Evolutionary conservation across 2,113 vertebrate species (phyloP).

Genomic region (Corythornis madagascariensis): DNA sequence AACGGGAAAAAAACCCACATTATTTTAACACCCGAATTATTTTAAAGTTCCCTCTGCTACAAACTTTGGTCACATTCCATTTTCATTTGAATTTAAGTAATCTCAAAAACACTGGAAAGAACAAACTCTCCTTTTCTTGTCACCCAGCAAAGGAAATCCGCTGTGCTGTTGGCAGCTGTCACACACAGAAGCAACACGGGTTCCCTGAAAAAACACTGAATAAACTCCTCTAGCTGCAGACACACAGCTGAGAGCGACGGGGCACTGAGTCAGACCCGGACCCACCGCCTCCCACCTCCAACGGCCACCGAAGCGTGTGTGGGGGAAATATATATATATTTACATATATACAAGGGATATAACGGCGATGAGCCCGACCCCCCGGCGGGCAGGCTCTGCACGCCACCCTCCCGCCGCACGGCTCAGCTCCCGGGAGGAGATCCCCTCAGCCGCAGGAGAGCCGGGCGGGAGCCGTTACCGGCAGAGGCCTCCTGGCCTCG

Average conservation of each 20-base stretch:
- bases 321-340: too few relatives aligned
- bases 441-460: not conserved
- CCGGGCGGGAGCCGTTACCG: not conserved
- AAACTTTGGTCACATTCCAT: accelerated
- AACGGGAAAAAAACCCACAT: not conserved
- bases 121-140: not conserved
- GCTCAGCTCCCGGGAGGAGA: not conserved
- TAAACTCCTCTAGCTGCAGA: too few relatives aligned
- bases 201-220: accelerated
- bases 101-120: not conserved
- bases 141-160: not conserved
- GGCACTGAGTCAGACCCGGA: accelerated
- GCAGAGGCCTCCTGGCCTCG: not conserved
- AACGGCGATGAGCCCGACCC: not conserved
- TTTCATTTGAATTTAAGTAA: not conserved
- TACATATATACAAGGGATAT: too few relatives aligned
- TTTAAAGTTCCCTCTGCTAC: not conserved
- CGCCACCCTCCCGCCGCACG: not conserved
- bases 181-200: accelerated
- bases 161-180: accelerated
- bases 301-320: not conserved
- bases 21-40: accelerated
- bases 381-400: not conserved
- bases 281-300: not conserved
- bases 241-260: too few relatives aligned